Evolutionary conservation across 2,113 vertebrate species (phyloP).

Genomic region (Dendropsophus ebraccatus): DNA sequence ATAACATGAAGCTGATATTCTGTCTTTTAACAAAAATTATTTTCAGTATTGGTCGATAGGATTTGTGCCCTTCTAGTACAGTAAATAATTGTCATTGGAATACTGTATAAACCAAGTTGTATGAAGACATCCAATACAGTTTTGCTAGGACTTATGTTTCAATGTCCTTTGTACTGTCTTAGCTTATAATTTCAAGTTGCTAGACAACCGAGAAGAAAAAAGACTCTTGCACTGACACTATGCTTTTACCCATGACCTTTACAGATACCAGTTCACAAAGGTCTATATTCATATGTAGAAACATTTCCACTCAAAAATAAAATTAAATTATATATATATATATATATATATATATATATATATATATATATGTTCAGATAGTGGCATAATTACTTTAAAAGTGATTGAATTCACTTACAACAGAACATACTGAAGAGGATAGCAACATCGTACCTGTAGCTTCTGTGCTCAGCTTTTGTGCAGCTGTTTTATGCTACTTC

Average conservation of each 20-base stretch:
- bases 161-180: background rate
- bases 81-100: background rate
- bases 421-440: background rate
- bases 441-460: background rate
- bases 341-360: too few relatives aligned
- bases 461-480: background rate
- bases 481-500: background rate
- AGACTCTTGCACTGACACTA: background rate
- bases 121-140: background rate
- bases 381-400: too few relatives aligned
- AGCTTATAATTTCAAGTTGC: background rate
- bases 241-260: background rate
- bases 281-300: background rate
- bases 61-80: too few relatives aligned
- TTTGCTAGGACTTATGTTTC: background rate
- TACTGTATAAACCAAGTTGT: background rate
- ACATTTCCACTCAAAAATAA: too few relatives aligned
- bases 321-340: too few relatives aligned
- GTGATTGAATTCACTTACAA: too few relatives aligned
- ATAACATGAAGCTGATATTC: background rate
- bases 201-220: background rate
- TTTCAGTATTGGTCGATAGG: background rate
- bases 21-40: background rate
- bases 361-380: too few relatives aligned
- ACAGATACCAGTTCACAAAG: background rate